Base-by-base conservation (phyloP, 2,797 vertebrate species). In the Phrynocephalus forsythii region DNA sequence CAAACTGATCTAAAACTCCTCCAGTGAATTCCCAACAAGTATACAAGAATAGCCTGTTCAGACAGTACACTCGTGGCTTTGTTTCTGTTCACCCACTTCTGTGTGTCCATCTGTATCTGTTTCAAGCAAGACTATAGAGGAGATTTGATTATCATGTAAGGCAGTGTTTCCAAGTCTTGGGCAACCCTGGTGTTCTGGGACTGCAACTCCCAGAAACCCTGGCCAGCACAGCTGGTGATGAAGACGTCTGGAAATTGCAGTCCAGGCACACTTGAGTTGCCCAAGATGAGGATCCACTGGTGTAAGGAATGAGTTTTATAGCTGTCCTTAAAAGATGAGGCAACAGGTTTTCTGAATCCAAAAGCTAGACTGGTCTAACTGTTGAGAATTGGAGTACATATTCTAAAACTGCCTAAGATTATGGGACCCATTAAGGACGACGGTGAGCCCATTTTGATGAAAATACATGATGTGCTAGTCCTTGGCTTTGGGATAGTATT, bases 341-440 rank as follows among this genome's bases (percentile, higher is more conserved):
- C 5, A 10, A 15, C 3, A 10, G 16, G 24, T 33, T 66, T 33
- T 68, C 67, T 38, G 24, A 71, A 80, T 73, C 52, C 77, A 86
- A 50, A 86, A 72, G 52, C 52, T 86, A 63, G 24, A 52, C 30
- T 86, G 28, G 78, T 48, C 79, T 16, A 15, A 28, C 10, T 9
- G 2, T 30, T 26, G 33, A 81, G 69, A 48, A 72, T 66, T 18
- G 30, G 28, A 50, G 11, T 52, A 33, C 79, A 52, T 73, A 22
- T 52, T 9, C 16, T 20, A 80, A 68, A 33, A 52, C 77, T 18
- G 8, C 5, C 28, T 75, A 30, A 85, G 3, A 60, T 71, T 38
- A 66, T 13, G 71, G 16, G 69, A 30, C 38, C 78, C 79, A 63
- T 66, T 86, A 66, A 86, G 28, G 33, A 81, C 66, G 56, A 81